phyloP scores from a whole-genome alignment of 37 sponge, comb jelly and placozoan genomes.

The Oscarella lobularis region DNA sequence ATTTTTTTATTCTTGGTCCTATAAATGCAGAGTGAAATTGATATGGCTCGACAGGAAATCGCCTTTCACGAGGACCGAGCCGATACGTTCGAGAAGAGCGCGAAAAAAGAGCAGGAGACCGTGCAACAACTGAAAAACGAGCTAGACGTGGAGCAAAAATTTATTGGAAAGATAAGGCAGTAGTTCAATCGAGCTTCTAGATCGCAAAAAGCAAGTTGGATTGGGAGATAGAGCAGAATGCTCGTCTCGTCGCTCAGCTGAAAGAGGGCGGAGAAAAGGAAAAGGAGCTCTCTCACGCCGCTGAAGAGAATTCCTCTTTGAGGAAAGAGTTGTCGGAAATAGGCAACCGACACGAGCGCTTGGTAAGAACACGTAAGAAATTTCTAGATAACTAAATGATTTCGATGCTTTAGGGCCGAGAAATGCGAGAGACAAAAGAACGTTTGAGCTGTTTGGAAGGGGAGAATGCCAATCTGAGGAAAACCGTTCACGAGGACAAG shows the following conservation, averaged over 20 bases:
- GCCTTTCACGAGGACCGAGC: conserved; percentile 42
- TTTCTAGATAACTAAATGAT: not conserved
- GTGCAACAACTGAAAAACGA: conserved; percentile 24
- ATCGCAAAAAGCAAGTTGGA: conserved; percentile 32
- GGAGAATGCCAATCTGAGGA: not conserved
- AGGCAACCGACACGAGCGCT: not conserved
- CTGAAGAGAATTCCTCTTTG: not conserved
- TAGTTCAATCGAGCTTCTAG: conserved; percentile 4
- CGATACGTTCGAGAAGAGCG: conserved; percentile 19
- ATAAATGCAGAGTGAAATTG: conserved; percentile 44
- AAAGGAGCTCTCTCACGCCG: not conserved
- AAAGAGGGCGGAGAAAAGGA: conserved; percentile 49
- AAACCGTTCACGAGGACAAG: not conserved
- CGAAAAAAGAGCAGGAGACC: conserved; percentile 32
- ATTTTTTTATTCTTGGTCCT: not conserved
- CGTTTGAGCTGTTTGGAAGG: not conserved
- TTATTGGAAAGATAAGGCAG: not conserved
- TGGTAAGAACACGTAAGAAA: not conserved
- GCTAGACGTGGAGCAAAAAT: conserved; percentile 21
- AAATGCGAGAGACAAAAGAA: not conserved
- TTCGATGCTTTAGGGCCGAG: not conserved
- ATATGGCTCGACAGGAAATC: conserved; percentile 55
- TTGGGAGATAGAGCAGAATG: conserved; percentile 46
- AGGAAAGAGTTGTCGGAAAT: not conserved
- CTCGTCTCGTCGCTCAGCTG: conserved; percentile 35